phyloP scores from a whole-genome alignment of 2,113 vertebrate genomes.

The Mixornis gularis region DNA sequence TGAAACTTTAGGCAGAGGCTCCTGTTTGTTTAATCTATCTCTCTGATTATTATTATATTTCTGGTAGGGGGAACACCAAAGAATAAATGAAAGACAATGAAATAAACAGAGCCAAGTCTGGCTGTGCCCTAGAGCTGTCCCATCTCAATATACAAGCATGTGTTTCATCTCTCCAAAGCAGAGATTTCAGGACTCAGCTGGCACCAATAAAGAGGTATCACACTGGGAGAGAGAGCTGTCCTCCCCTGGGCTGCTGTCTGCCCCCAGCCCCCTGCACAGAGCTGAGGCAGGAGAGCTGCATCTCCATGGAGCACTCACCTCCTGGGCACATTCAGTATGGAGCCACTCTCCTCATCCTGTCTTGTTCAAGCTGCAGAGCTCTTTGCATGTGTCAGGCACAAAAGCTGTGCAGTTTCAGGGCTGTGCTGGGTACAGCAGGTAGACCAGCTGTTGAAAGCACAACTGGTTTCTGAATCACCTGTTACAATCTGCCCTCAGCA shows the following conservation, averaged over 20 bases:
- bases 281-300: not conserved
- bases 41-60: constrained; percentile 27
- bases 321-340: accelerated
- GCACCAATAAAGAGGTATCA: constrained; percentile 20
- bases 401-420: not conserved
- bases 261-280: not conserved
- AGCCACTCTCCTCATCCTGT: accelerated
- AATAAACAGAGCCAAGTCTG: constrained; percentile 34
- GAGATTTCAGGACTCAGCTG: constrained; percentile 38
- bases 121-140: constrained; percentile 29
- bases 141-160: not conserved
- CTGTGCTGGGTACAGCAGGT: not conserved
- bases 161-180: constrained; percentile 26
- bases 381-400: not conserved
- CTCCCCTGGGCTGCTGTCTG: not conserved
- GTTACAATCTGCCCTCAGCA: not conserved
- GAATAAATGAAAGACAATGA: constrained; percentile 30
- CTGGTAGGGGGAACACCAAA: constrained; percentile 3
- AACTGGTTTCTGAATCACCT: not conserved
- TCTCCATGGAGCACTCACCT: not conserved
- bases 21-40: constrained; percentile 35
- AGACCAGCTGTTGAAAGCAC: not conserved
- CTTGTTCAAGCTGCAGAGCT: not conserved
- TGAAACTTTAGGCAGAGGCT: constrained; percentile 1
- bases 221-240: not conserved